Evolutionary conservation across 2,113 vertebrate species (phyloP), one percentile per base, ranked within the genome.

Genomic region (Oryzias celebensis): DNA sequence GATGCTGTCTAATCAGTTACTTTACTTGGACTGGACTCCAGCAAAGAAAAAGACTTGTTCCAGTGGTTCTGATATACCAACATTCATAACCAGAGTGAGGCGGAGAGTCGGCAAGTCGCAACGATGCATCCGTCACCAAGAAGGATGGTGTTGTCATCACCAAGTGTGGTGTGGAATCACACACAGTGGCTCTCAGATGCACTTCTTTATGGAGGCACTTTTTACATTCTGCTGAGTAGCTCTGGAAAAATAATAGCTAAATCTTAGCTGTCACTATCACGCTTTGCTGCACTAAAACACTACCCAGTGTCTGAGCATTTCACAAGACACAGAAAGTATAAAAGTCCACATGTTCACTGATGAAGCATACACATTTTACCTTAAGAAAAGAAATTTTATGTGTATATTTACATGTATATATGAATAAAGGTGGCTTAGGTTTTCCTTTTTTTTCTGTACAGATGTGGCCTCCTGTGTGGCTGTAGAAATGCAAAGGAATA

Each of bases 151-250:
- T 81, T 91, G 88, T 91, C 90, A 90, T 81, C 82, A 47, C 67
- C 78, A 81, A 81, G 84, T 87, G 82, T 84, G 84, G 76, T 85
- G 81, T 84, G 86, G 87, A 90, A 89, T 90, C 83, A 87, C 85
- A 87, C 77, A 71, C 85, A 85, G 83, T 87, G 72, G 82, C 81
- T 83, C 79, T 79, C 71, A 89, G 81, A 90, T 87, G 82, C 85
- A 85, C 85, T 89, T 90, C 83, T 90, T 85, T 87, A 87, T 86
- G 71, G 85, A 82, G 72, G 73, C 82, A 76, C 84, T 85, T 89
- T 88, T 89, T 88, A 85, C 85, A 90, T 90, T 90, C 80, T 87
- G 87, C 85, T 88, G 85, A 88, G 89, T 87, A 80, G 87, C 78
- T 79, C 77, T 89, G 74, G 82, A 86, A 90, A 89, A 89, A 89